Percentiles rank a stretch among this genome's conserved stretches.
These are phyloP conservation scores for Nephrotoma appendiculata DNA, from an alignment of 2,888 invertebrate genomes.

Conservation along the genomic window DNA sequence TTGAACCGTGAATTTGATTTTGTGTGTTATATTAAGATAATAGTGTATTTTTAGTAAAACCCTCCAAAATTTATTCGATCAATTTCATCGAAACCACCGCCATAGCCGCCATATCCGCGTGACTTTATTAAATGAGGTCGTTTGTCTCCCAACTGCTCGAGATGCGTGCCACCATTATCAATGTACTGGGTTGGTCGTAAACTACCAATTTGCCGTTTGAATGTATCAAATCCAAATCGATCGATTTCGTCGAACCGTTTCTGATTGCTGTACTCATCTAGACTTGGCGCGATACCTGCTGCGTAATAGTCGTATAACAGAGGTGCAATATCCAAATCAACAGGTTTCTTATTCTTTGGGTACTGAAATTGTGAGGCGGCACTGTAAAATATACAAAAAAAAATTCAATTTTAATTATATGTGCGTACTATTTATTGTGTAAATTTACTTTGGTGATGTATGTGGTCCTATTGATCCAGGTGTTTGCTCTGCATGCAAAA, in stretches of 20 bases:
- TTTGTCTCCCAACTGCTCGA: background rate
- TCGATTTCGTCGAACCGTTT: conserved; percentile 13
- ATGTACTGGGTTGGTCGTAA: background rate
- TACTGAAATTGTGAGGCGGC: background rate
- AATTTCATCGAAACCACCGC: conserved; percentile 8
- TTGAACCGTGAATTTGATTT: background rate
- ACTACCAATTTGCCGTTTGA: background rate
- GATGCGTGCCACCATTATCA: background rate
- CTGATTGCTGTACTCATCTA: background rate
- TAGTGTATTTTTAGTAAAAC: background rate
- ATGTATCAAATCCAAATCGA: conserved; percentile 10
- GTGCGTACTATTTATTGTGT: background rate
- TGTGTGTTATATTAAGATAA: background rate
- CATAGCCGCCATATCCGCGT: background rate
- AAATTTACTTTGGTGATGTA: background rate
- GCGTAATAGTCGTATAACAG: conserved; percentile 12
- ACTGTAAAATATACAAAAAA: background rate
- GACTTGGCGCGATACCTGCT: conserved; percentile 5
- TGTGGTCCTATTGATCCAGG: background rate
- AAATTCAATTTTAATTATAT: background rate
- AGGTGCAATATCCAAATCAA: conserved; percentile 10
- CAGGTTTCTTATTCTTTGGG: background rate
- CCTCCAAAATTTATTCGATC: conserved; percentile 5
- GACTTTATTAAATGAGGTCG: background rate
- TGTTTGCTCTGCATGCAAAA: conserved; percentile 6